Evolutionary conservation across 2,113 vertebrate genomes (phyloP).

Genomic region (Acanthochromis polyacanthus): DNA sequence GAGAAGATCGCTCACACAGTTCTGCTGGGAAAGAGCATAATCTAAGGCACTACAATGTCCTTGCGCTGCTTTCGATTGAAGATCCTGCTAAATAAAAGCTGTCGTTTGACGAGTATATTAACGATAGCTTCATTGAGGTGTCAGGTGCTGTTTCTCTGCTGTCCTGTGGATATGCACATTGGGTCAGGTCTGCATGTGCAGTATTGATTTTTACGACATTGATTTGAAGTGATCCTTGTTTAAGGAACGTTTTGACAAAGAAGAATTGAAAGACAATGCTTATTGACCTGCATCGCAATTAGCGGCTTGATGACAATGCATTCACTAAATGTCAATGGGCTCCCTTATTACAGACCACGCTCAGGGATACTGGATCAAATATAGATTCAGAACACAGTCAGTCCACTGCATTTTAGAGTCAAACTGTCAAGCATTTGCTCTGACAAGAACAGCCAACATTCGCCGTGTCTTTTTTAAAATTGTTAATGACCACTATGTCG

Average conservation of each 20-base stretch:
- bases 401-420: not conserved
- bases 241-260: conserved; percentile 50
- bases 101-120: conserved; percentile 20
- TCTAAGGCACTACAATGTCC: conserved; percentile 22
- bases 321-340: conserved; percentile 45
- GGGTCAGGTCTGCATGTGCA: not conserved
- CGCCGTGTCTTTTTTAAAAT: not conserved
- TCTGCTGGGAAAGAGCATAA: conserved; percentile 14
- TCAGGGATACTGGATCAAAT: conserved; percentile 25
- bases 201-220: conserved; percentile 51
- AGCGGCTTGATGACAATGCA: conserved; percentile 50
- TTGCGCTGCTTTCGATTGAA: conserved; percentile 21
- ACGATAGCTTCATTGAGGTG: conserved; percentile 27
- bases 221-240: conserved; percentile 53
- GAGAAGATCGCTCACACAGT: conserved; percentile 7
- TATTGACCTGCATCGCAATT: conserved; percentile 61
- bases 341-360: conserved; percentile 35
- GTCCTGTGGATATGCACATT: conserved; percentile 6
- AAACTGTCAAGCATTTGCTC: not conserved
- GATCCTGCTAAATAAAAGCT: conserved; percentile 25
- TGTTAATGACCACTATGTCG: conserved; percentile 13
- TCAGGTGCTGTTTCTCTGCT: conserved; percentile 24
- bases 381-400: not conserved
- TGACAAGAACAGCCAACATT: not conserved
- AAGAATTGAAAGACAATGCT: conserved; percentile 65